Conservation (phyloP, 1,140 invertebrate genomes). For the Camponotus vicinus region DNA sequence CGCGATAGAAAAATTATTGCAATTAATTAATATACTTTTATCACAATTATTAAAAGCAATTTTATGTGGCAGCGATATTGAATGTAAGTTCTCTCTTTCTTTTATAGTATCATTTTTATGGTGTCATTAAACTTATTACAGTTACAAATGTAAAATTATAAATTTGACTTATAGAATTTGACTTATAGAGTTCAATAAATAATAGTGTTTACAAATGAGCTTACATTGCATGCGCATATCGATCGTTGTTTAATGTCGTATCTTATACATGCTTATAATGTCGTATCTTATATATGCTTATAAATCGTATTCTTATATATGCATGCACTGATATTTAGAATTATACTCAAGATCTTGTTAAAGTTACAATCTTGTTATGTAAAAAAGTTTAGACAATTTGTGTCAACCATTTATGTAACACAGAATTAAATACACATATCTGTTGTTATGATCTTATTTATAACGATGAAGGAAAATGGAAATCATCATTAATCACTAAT, state of each 20-base stretch:
- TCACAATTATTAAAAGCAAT: slow-evolving; percentile 30
- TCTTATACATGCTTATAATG: no score
- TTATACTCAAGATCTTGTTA: not conserved
- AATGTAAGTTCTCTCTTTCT: not conserved
- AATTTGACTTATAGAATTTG: not conserved
- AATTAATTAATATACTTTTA: slow-evolving; percentile 20
- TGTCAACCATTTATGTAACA: not conserved
- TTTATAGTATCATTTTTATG: not conserved
- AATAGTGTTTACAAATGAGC: slow-evolving; percentile 9
- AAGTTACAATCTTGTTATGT: not conserved
- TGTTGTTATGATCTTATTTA: not conserved
- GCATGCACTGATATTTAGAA: not conserved
- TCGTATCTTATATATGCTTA: no score
- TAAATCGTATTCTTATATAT: not conserved
- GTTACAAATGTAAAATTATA: not conserved
- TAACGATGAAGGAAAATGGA: not conserved
- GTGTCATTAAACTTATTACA: not conserved
- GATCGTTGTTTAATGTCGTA: not conserved
- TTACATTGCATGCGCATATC: not conserved
- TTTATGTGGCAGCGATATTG: not conserved
- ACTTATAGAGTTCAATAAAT: not conserved
- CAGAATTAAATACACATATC: not conserved
- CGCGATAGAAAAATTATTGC: not conserved
- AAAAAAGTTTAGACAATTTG: not conserved
- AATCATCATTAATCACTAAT: not conserved